These are phyloP conservation scores for Picus viridis DNA, from an alignment of 2,797 vertebrate genomes.

Conservation along the genomic window DNA sequence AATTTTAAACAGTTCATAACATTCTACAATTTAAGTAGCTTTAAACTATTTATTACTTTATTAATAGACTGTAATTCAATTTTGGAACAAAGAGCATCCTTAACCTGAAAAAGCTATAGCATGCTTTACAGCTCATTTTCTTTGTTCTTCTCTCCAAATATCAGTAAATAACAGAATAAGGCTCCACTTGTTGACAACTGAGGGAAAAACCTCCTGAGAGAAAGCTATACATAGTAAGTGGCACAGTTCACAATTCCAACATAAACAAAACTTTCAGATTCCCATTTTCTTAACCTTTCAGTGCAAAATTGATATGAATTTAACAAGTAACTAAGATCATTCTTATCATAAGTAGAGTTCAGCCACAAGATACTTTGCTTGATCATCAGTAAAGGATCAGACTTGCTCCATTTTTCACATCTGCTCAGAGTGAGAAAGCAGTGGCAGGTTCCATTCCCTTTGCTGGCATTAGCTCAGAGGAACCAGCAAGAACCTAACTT, in stretches of 20 bases:
- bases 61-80: background rate
- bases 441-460: background rate
- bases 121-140: background rate
- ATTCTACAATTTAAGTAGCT: background rate
- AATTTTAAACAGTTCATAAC: background rate
- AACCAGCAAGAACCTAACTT: background rate
- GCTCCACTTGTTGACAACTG: background rate
- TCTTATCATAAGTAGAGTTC: background rate
- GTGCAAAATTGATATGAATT: background rate
- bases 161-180: background rate
- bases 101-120: background rate
- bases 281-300: background rate
- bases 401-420: background rate
- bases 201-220: background rate
- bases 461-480: background rate
- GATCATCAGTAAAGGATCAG: background rate
- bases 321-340: background rate
- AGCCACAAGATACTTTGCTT: background rate
- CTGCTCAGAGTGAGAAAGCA: background rate
- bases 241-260: background rate
- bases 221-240: background rate
- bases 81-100: background rate
- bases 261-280: background rate
- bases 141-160: background rate
- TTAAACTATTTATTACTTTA: background rate